These are phyloP conservation scores for Icerya purchasi DNA, from an alignment of 2,888 invertebrate species.

Conservation along the genomic window DNA sequence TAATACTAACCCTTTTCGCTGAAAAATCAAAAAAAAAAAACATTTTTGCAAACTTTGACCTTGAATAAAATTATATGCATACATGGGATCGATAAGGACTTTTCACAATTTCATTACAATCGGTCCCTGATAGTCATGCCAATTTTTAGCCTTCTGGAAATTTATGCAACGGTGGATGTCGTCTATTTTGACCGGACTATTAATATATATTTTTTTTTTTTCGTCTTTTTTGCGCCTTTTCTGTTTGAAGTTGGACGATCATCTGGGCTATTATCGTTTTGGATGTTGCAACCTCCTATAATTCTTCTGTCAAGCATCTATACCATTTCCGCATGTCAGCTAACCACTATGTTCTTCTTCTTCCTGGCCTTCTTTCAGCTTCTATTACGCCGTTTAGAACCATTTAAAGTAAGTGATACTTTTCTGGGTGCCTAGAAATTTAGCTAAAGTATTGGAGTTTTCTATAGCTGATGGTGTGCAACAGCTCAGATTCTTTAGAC, in stretches of 20 bases:
- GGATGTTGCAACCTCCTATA: background rate
- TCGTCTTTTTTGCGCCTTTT: background rate
- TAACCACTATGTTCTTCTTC: background rate
- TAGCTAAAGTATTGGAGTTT: background rate
- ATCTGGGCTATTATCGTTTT: background rate
- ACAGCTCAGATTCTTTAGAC: background rate
- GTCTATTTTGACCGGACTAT: background rate
- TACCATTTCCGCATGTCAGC: background rate
- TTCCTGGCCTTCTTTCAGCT: background rate
- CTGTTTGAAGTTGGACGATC: background rate
- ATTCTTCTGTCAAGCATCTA: background rate
- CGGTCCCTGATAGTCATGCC: no score
- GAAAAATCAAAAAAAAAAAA: no score
- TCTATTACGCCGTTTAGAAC: background rate
- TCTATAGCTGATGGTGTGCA: background rate
- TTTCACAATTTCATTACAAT: no score
- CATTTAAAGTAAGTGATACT: background rate
- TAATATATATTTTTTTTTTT: background rate
- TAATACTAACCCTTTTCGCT: no score
- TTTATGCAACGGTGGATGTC: background rate
- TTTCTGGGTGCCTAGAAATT: background rate
- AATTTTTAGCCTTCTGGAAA: no score
- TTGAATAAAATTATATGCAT: no score
- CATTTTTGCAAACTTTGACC: no score
- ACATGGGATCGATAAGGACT: no score